These are phyloP conservation scores for Callyntrura guangdongensis DNA, from an alignment of 2,888 invertebrate genomes.

Conservation along the genomic window DNA sequence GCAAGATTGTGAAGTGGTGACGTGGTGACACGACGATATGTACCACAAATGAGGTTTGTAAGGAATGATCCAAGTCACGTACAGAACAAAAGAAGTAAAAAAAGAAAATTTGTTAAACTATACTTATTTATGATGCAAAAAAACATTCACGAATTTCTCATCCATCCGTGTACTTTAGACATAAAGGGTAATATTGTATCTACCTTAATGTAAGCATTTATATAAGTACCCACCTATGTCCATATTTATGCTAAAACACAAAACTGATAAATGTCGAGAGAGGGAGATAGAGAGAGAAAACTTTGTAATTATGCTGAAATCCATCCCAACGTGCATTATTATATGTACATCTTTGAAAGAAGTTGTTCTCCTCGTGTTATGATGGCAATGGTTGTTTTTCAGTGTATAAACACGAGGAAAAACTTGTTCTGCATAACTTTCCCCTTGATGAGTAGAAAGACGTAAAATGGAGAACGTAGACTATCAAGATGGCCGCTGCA, in stretches of 20 bases:
- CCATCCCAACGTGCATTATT: neutral
- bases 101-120: constrained; percentile 17
- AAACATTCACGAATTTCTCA: neutral
- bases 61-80: constrained; percentile 29
- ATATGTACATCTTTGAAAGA: neutral
- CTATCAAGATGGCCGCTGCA: neutral
- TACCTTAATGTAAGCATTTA: neutral
- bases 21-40: neutral
- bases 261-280: neutral
- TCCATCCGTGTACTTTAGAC: constrained; percentile 7
- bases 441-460: neutral
- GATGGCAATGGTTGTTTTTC: neutral
- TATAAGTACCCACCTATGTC: neutral
- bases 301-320: neutral
- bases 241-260: neutral
- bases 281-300: neutral
- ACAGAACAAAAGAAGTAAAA: constrained; percentile 5
- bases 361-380: neutral
- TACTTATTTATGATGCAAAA: constrained; percentile 29
- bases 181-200: neutral
- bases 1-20: neutral
- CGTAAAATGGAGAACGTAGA: neutral
- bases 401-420: neutral
- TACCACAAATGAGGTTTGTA: neutral
- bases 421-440: neutral